Evolutionary conservation across 1,140 invertebrate species (phyloP).

Genomic region (Drosophila suzukii): DNA sequence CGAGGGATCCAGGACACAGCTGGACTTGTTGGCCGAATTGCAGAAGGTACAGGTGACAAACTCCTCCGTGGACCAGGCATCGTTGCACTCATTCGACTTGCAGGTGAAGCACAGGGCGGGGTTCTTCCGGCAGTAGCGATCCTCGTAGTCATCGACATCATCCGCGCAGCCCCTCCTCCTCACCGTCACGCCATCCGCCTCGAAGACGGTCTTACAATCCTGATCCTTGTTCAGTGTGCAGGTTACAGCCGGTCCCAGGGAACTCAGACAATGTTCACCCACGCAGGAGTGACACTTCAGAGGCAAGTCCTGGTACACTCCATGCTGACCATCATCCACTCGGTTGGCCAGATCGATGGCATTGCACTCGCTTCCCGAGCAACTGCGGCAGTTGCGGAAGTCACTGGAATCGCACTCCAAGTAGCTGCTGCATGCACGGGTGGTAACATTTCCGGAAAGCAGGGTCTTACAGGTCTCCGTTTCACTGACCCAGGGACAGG

Average conservation of each 20-base stretch:
- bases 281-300: constrained; percentile 66
- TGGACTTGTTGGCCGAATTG: constrained; percentile 38
- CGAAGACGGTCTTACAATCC: constrained; percentile 78
- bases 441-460: constrained; percentile 57
- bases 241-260: constrained; percentile 51
- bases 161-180: constrained; percentile 69
- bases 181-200: constrained; percentile 54
- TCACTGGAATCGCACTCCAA: constrained; percentile 59
- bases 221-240: constrained; percentile 58
- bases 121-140: constrained; percentile 64
- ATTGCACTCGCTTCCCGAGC: constrained; percentile 67
- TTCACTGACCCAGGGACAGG: constrained; percentile 58
- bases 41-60: constrained; percentile 68
- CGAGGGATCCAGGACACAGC: constrained; percentile 55
- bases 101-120: constrained; percentile 62
- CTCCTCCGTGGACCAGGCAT: constrained; percentile 58
- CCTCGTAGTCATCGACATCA: constrained; percentile 75
- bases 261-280: constrained; percentile 67
- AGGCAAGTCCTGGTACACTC: constrained; percentile 64
- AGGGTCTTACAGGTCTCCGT: constrained; percentile 62
- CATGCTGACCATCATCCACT: constrained; percentile 67
- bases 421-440: constrained; percentile 69
- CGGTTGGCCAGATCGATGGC: constrained; percentile 68
- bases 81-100: constrained; percentile 80
- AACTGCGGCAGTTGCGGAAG: constrained; percentile 66